These are phyloP conservation scores for Macroramphosus scolopax DNA, from an alignment of 2,797 vertebrate genomes.

Conservation along the genomic window DNA sequence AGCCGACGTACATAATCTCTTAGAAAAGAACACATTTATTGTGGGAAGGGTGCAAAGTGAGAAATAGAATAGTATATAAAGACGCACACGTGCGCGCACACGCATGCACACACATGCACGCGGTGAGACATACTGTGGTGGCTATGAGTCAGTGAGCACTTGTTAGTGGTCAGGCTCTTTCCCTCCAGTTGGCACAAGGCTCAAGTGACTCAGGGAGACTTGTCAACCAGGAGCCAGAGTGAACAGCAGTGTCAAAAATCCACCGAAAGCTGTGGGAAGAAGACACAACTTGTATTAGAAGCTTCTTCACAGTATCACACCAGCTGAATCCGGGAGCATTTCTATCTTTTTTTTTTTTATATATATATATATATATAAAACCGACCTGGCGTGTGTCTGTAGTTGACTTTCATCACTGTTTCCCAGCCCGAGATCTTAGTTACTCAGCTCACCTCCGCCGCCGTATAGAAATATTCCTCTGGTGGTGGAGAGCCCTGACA, in stretches of 20 bases:
- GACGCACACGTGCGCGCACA: constrained; percentile 33
- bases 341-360: constrained; percentile 1
- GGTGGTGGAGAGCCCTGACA: constrained; percentile 56
- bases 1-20: constrained; percentile 32
- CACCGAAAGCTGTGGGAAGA: constrained; percentile 63
- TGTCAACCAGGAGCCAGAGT: constrained; percentile 72
- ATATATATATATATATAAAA: too few species aligned
- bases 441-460: constrained; percentile 46
- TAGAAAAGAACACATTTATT: constrained; percentile 61
- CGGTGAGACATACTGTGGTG: constrained; percentile 67
- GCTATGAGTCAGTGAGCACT: constrained; percentile 79
- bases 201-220: constrained; percentile 76
- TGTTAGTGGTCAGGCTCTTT: constrained; percentile 72
- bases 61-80: constrained; percentile 59
- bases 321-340: too few species aligned
- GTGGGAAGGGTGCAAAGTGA: constrained; percentile 65
- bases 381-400: constrained; percentile 1
- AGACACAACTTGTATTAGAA: constrained; percentile 44
- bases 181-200: constrained; percentile 72
- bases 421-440: constrained; percentile 24
- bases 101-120: constrained; percentile 33
- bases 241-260: constrained; percentile 72
- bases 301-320: constrained; percentile 38
- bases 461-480: constrained; percentile 48
- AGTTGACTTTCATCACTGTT: constrained; percentile 46